These are phyloP conservation scores for Syngnathus acus DNA, from an alignment of 2,797 vertebrate genomes.

Conservation along the genomic window DNA sequence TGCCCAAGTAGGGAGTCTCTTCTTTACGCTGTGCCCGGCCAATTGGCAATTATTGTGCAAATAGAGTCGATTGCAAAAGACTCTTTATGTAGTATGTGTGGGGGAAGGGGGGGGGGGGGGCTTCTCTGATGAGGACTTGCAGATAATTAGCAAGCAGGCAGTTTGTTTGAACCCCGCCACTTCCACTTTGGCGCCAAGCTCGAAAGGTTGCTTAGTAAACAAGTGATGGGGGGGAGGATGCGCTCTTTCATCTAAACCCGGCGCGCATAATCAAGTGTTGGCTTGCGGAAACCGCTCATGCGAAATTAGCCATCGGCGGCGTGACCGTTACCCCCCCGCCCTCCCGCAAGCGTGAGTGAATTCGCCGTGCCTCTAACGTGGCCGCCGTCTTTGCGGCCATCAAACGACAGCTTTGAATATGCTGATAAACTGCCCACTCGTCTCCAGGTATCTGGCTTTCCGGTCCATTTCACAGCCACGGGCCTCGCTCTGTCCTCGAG, in stretches of 20 bases:
- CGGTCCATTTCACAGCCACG: conserved; percentile 75
- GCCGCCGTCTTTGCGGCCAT: conserved; percentile 41
- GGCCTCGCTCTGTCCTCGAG: conserved; percentile 63
- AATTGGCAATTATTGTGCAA: conserved; percentile 73
- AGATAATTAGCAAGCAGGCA: conserved; percentile 70
- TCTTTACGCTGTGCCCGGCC: conserved; percentile 54
- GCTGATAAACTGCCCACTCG: conserved; percentile 42
- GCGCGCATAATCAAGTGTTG: conserved; percentile 52
- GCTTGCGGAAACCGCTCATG: conserved; percentile 52
- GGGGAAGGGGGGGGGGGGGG: conserved; percentile 26
- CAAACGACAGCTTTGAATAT: conserved; percentile 41
- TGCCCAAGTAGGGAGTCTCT: conserved; percentile 34
- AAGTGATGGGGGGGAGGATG: conserved; percentile 54
- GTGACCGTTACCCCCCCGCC: conserved; percentile 19
- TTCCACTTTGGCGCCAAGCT: conserved; percentile 52
- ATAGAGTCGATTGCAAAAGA: conserved; percentile 66
- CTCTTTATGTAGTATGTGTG: conserved; percentile 16
- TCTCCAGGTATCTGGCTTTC: conserved; percentile 59
- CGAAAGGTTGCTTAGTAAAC: conserved; percentile 68
- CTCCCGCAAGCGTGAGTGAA: conserved; percentile 36
- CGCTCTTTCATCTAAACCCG: conserved; percentile 65
- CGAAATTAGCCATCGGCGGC: conserved; percentile 57
- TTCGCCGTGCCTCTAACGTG: conserved; percentile 16
- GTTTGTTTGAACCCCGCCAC: conserved; percentile 74
- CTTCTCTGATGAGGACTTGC: conserved; percentile 64